Percentiles rank a stretch among this genome's conserved stretches.
Evolutionary conservation across 2,797 vertebrate species (phyloP).

Genomic region (Picus viridis): DNA sequence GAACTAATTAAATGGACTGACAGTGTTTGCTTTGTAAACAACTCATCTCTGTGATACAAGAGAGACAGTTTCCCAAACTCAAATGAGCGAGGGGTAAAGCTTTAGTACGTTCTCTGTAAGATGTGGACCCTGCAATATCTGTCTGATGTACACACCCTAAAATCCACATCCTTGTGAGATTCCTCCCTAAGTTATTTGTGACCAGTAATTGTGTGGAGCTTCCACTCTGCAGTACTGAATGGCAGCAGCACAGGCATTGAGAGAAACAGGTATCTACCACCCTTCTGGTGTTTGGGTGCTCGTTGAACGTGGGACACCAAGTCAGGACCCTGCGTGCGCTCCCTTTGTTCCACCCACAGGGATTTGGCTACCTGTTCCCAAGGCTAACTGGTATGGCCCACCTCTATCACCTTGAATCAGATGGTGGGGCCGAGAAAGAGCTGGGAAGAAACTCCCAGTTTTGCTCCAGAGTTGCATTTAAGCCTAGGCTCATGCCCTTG

Average conservation of each 20-base stretch:
- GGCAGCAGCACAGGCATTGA: neutral
- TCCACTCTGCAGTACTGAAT: neutral
- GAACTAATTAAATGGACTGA: conserved; percentile 42
- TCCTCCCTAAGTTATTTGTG: neutral
- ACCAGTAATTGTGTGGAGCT: neutral
- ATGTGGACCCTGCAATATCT: fast-evolving
- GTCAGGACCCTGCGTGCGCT: too few relatives aligned
- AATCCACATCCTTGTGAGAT: fast-evolving
- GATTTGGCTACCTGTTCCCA: too few relatives aligned
- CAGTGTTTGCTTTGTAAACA: conserved; percentile 42
- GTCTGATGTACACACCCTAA: too few relatives aligned
- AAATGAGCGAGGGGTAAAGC: neutral
- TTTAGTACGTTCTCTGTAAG: neutral
- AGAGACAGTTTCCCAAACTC: neutral
- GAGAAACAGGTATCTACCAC: neutral
- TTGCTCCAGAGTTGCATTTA: too few relatives aligned
- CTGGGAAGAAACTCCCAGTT: too few relatives aligned
- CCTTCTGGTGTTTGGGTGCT: too few relatives aligned
- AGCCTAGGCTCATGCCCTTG: too few relatives aligned
- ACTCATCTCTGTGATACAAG: neutral
- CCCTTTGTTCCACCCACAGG: too few relatives aligned
- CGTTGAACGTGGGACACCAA: too few relatives aligned
- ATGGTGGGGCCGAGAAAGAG: too few relatives aligned
- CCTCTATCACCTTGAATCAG: too few relatives aligned
- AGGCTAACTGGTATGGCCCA: too few relatives aligned